Evolutionary conservation across 1,140 invertebrate species (phyloP).

Genomic region (Anagrus nilaparvatae): DNA sequence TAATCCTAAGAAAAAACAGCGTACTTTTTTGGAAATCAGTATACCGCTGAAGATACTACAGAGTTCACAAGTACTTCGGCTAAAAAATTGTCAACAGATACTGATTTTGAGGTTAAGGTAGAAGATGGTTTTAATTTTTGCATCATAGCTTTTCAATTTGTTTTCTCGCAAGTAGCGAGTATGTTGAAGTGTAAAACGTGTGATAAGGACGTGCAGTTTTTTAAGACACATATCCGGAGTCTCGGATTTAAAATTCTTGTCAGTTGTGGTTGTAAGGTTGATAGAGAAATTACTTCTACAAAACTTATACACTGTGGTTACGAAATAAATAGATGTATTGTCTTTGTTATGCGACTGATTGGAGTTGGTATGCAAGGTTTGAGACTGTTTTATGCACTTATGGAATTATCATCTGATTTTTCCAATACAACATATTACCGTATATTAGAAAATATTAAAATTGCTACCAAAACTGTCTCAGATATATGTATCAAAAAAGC

Average conservation of each 20-base stretch:
- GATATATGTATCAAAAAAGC: constrained; percentile 1
- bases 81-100: constrained; percentile 13
- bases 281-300: constrained; percentile 12
- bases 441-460: constrained; percentile 4
- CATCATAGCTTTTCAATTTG: constrained; percentile 14
- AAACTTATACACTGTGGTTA: constrained; percentile 11
- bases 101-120: constrained; percentile 3
- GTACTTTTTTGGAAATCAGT: constrained; percentile 15
- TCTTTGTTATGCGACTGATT: constrained; percentile 16
- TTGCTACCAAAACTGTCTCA: background rate
- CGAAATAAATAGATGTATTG: constrained; percentile 16
- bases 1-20: too few species aligned
- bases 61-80: constrained; percentile 4
- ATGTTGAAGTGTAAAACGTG: constrained; percentile 16
- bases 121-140: constrained; percentile 10
- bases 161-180: constrained; percentile 9
- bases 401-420: background rate
- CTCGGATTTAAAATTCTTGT: constrained; percentile 15
- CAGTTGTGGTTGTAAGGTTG: constrained; percentile 4
- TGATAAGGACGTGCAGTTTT: constrained; percentile 14
- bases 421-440: background rate
- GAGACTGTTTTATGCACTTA: constrained; percentile 10
- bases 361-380: constrained; percentile 13
- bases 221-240: constrained; percentile 8
- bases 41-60: constrained; percentile 3